phyloP scores from a whole-genome alignment of 92 coral and sea anemone species.

The Paramuricea clavata region DNA sequence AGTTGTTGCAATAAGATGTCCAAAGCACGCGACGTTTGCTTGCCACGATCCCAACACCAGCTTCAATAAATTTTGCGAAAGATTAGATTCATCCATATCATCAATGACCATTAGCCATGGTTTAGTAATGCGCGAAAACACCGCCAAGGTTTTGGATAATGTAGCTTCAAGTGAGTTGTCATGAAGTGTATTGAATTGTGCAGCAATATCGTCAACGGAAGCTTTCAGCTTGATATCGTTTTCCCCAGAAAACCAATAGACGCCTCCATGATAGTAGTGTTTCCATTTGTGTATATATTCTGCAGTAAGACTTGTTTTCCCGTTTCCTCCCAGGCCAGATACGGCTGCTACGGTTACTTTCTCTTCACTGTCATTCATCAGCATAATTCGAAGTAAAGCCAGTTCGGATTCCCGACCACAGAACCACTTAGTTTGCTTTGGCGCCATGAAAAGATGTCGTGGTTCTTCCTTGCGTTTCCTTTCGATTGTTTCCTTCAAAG shows the following conservation, averaged over 20 bases:
- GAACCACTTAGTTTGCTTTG: constrained; percentile 56
- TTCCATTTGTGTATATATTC: not conserved
- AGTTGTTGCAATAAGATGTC: constrained; percentile 81
- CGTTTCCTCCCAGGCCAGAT: constrained; percentile 23
- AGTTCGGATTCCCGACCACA: constrained; percentile 56
- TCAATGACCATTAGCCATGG: constrained; percentile 80
- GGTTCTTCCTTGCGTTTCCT: constrained; percentile 1
- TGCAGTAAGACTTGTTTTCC: constrained; percentile 49
- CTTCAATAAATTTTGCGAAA: constrained; percentile 74
- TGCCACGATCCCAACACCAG: constrained; percentile 80
- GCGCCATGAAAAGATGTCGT: constrained; percentile 54
- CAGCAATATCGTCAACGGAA: not conserved
- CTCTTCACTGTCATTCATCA: not conserved
- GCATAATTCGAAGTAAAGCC: not conserved
- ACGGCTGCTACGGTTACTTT: constrained; percentile 61
- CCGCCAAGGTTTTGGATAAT: constrained; percentile 70
- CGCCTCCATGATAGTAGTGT: not conserved
- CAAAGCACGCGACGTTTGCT: constrained; percentile 39
- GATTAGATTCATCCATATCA: constrained; percentile 75
- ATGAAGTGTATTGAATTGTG: not conserved
- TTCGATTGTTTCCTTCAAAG: not conserved
- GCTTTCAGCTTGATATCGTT: not conserved
- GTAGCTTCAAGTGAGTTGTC: constrained; percentile 24
- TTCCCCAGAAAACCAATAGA: not conserved
- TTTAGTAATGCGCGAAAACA: constrained; percentile 55